Percentiles rank a stretch among this genome's conserved stretches.
Evolutionary conservation across 1,140 invertebrate genomes (phyloP).

Genomic region (Nephila pilipes): DNA sequence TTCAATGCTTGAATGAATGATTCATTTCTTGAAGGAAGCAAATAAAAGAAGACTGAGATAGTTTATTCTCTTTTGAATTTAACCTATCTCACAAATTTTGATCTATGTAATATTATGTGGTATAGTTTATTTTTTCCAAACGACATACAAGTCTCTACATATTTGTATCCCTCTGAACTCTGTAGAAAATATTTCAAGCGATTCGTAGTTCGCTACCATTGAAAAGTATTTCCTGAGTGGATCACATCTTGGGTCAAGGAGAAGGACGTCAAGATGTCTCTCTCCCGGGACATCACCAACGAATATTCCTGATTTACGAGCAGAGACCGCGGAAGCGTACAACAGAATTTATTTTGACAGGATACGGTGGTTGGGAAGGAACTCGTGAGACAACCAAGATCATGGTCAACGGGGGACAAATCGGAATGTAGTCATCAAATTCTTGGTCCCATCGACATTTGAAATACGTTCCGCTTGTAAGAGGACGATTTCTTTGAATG

Average conservation of each 20-base stretch:
- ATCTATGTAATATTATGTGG: no score
- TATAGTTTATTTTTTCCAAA: no score
- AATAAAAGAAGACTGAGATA: no score
- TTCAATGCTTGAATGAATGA: no score
- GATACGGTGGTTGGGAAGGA: background rate
- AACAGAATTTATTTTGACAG: constrained; percentile 11
- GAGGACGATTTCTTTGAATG: no score
- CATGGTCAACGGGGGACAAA: background rate
- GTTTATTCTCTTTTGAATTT: no score
- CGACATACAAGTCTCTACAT: background rate
- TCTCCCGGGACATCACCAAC: background rate
- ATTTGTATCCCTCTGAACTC: background rate
- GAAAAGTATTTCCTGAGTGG: no score
- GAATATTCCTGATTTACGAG: constrained; percentile 4
- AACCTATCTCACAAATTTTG: no score
- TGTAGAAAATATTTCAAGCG: no score
- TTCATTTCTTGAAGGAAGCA: no score
- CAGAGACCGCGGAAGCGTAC: background rate
- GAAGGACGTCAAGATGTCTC: background rate
- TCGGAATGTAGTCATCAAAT: background rate
- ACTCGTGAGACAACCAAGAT: background rate
- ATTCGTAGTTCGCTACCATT: no score
- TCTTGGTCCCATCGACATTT: background rate
- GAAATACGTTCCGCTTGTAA: no score
- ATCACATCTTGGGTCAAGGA: background rate